Evolutionary conservation across 53 echinoderm and acorn worm genomes (phyloP).

Genomic region (Luidia sarsii): DNA sequence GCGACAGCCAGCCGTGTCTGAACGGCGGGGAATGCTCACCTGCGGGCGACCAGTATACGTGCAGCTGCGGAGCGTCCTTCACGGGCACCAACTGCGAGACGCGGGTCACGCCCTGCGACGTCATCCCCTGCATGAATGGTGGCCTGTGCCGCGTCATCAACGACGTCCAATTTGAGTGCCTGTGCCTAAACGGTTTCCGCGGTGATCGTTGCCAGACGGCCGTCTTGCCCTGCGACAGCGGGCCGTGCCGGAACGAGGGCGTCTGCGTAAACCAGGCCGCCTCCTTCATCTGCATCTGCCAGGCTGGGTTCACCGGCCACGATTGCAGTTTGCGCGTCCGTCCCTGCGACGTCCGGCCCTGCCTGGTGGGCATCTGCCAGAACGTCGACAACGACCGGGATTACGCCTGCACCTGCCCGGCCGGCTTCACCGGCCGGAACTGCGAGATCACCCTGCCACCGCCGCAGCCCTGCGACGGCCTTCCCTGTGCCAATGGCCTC

Average conservation of each 20-base stretch:
- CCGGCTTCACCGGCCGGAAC: slow-evolving; percentile 53
- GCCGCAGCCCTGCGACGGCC: slow-evolving; percentile 53
- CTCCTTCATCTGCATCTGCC: slow-evolving; percentile 70
- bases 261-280: slow-evolving; percentile 66
- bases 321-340: slow-evolving; percentile 64
- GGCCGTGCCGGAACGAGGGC: slow-evolving; percentile 68
- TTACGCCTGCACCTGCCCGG: slow-evolving; percentile 64
- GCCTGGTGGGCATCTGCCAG: slow-evolving; percentile 74
- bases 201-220: slow-evolving; percentile 76
- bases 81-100: slow-evolving; percentile 73
- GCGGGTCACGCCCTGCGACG: slow-evolving; percentile 87
- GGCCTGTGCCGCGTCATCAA: slow-evolving; percentile 69
- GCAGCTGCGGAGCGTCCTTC: slow-evolving; percentile 17
- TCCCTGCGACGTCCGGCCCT: slow-evolving; percentile 85
- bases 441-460: slow-evolving; percentile 62
- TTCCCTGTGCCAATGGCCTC: slow-evolving; percentile 68
- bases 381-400: slow-evolving; percentile 60
- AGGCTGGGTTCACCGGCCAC: slow-evolving; percentile 60
- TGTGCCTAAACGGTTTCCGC: slow-evolving; percentile 71
- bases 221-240: slow-evolving; percentile 79
- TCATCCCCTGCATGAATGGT: slow-evolving; percentile 73
- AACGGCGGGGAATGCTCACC: slow-evolving; percentile 59
- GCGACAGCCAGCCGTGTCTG: slow-evolving; percentile 62
- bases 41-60: slow-evolving; percentile 30
- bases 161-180: slow-evolving; percentile 56